These are phyloP conservation scores for Enteromius paludinosus DNA, from an alignment of 2,797 vertebrate genomes.

Conservation along the genomic window DNA sequence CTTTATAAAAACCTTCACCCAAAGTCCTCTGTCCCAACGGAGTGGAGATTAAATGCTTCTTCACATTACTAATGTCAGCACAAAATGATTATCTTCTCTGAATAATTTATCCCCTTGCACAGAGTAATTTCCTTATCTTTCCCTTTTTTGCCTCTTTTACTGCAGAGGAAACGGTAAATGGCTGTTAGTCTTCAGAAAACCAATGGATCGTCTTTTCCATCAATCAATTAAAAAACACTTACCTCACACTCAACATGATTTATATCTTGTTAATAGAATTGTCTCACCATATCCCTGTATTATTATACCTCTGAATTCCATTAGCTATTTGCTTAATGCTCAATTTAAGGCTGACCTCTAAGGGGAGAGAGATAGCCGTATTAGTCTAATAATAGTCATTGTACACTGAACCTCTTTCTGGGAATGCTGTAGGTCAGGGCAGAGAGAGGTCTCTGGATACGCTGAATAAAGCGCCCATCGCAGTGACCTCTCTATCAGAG, in stretches of 20 bases:
- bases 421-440: conserved; percentile 86
- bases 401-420: conserved; percentile 82
- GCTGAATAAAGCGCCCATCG: conserved; percentile 54
- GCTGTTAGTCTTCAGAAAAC: conserved; percentile 90
- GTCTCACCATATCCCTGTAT: conserved; percentile 99
- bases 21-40: conserved; percentile 70
- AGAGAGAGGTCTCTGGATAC: conserved; percentile 73
- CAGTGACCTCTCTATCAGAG: conserved; percentile 58
- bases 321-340: conserved; percentile 97
- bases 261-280: conserved; percentile 99
- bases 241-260: conserved; percentile 99
- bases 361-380: conserved; percentile 79
- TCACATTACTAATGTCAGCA: conserved; percentile 99
- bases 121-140: conserved; percentile 92
- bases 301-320: conserved; percentile 98
- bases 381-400: conserved; percentile 82
- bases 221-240: conserved; percentile 99
- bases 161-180: conserved; percentile 88
- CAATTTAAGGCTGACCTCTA: conserved; percentile 92
- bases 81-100: conserved; percentile 97
- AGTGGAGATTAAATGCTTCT: conserved; percentile 96
- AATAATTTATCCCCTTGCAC: conserved; percentile 92
- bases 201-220: conserved; percentile 93
- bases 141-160: conserved; percentile 87
- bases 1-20: conserved; percentile 80